These are phyloP conservation scores for Pongo pygmaeus DNA, from an alignment of 2,113 vertebrate genomes.

Conservation along the genomic window DNA sequence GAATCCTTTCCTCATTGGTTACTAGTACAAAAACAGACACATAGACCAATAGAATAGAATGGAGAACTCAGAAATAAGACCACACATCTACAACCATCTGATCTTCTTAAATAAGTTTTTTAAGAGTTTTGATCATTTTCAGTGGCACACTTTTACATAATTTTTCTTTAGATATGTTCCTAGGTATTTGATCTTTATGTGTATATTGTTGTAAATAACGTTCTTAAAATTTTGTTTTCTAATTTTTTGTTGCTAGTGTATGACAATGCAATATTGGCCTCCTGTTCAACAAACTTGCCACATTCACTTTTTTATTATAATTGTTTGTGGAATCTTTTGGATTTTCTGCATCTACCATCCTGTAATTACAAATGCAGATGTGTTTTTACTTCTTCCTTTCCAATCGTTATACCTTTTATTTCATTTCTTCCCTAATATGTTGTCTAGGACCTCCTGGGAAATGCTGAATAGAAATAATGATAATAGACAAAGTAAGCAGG, in stretches of 20 bases:
- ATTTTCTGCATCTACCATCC: background rate
- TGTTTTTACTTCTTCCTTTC: background rate
- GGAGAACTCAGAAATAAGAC: too few species aligned
- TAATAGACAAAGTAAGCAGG: background rate
- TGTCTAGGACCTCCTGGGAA: background rate
- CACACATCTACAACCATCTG: too few species aligned
- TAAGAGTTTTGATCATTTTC: background rate
- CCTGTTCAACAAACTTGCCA: background rate
- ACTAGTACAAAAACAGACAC: too few species aligned
- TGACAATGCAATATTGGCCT: background rate
- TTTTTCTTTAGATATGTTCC: background rate
- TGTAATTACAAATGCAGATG: background rate
- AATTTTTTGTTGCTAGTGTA: background rate
- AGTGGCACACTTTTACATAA: background rate
- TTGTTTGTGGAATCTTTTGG: background rate
- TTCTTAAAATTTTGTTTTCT: background rate
- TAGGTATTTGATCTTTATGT: background rate
- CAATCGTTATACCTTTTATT: background rate
- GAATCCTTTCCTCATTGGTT: too few species aligned
- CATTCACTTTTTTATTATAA: background rate
- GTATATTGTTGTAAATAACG: background rate
- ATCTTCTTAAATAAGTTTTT: too few species aligned
- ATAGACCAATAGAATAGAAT: too few species aligned
- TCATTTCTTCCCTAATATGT: background rate
- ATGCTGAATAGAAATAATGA: background rate